A percentile compares a stretch with the other conserved stretches of the same genome.
phyloP scores from a whole-genome alignment of 2,113 vertebrate species.

The Oryzias celebensis region DNA sequence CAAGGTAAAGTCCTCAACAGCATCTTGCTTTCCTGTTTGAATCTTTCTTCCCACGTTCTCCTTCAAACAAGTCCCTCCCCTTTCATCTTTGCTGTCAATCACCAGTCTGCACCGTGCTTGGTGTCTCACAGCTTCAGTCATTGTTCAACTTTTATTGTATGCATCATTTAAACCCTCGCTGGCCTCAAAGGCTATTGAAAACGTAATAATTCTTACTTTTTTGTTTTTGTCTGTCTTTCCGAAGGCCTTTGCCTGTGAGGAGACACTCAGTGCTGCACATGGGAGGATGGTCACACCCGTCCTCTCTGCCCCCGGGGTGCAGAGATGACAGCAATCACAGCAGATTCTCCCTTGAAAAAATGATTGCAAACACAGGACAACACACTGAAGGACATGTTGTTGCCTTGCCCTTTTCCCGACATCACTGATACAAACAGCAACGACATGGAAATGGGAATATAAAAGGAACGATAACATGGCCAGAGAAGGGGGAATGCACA shows the following conservation, averaged over 20 bases:
- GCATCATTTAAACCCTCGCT: not conserved
- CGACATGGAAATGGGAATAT: slow-evolving; percentile 10
- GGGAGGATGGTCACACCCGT: slow-evolving; percentile 20
- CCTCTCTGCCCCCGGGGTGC: slow-evolving; percentile 12
- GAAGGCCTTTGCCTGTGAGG: not conserved
- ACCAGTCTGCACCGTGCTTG: slow-evolving; percentile 14
- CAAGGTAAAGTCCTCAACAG: slow-evolving; percentile 48
- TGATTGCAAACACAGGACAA: slow-evolving; percentile 20
- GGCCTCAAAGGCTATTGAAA: not conserved
- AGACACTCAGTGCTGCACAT: slow-evolving; percentile 16
- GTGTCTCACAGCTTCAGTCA: slow-evolving; percentile 2
- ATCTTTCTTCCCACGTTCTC: slow-evolving; percentile 20
- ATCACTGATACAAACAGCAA: not conserved
- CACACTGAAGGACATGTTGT: not conserved
- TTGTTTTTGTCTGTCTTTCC: not conserved
- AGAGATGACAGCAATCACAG: slow-evolving; percentile 19
- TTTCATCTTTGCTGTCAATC: slow-evolving; percentile 24
- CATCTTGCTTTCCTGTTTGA: slow-evolving; percentile 16
- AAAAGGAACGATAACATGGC: slow-evolving; percentile 18
- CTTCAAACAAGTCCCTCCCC: slow-evolving; percentile 3
- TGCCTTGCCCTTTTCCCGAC: slow-evolving; percentile 7
- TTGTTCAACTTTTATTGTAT: slow-evolving; percentile 2
- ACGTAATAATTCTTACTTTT: not conserved
- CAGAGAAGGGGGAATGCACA: not conserved
- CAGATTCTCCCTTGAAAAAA: slow-evolving; percentile 5